phyloP scores from a whole-genome alignment of 1,140 invertebrate species.

The Mya arenaria region DNA sequence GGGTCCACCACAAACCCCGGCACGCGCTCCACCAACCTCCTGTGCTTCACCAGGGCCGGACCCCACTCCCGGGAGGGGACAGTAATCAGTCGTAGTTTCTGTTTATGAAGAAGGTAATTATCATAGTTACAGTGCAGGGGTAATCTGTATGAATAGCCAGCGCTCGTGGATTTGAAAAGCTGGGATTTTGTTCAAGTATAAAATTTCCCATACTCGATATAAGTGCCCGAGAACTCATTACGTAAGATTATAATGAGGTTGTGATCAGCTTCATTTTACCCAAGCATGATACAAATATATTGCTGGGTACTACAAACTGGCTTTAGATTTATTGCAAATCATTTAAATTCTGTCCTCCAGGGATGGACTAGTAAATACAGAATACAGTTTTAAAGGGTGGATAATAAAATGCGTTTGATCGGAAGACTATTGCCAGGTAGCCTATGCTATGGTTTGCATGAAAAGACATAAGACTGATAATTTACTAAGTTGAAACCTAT shows the following conservation, averaged over 20 bases:
- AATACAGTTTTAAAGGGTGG: too few relatives aligned
- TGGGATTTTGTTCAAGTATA: neutral
- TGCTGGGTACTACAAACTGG: too few relatives aligned
- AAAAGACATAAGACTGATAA: too few relatives aligned
- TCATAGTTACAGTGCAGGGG: neutral
- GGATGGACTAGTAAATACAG: too few relatives aligned
- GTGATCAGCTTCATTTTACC: neutral
- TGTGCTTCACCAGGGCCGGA: constrained; percentile 72
- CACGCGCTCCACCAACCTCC: constrained; percentile 70
- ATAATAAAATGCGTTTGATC: too few relatives aligned
- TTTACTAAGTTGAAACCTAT: too few relatives aligned
- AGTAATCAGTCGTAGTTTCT: constrained; percentile 67
- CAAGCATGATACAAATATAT: neutral
- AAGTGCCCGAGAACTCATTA: neutral
- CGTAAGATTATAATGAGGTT: neutral
- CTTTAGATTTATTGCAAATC: too few relatives aligned
- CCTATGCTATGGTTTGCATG: too few relatives aligned
- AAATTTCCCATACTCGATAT: neutral
- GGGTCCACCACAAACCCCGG: constrained; percentile 72
- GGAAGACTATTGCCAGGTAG: too few relatives aligned
- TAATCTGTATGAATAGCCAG: neutral
- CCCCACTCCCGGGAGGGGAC: constrained; percentile 74
- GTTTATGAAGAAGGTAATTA: neutral
- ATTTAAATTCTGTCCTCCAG: too few relatives aligned
- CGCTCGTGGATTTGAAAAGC: neutral